phyloP scores from a whole-genome alignment of 2,797 vertebrate genomes.

The Lepilemur ruficaudatus region DNA sequence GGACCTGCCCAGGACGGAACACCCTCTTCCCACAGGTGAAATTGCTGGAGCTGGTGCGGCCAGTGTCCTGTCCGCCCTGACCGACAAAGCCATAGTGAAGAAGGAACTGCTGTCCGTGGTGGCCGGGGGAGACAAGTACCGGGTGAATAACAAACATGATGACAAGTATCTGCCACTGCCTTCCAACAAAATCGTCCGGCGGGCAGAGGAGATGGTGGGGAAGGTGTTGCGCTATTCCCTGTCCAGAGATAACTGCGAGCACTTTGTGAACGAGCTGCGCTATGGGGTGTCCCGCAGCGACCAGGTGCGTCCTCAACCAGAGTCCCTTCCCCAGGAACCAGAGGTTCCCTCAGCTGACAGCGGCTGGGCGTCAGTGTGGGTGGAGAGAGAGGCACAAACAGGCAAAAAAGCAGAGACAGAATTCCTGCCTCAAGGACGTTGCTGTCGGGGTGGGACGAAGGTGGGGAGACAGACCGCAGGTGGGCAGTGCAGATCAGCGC shows the following conservation, averaged over 20 bases:
- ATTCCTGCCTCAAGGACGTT: neutral
- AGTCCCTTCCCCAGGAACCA: neutral
- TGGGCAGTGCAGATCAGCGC: rapidly evolving
- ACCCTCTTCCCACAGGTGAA: slow-evolving; percentile 81
- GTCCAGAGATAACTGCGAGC: slow-evolving; percentile 90
- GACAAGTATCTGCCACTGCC: slow-evolving; percentile 78
- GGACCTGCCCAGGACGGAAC: neutral
- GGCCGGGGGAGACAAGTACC: slow-evolving; percentile 83
- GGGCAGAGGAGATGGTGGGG: slow-evolving; percentile 83
- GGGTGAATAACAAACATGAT: slow-evolving; percentile 90
- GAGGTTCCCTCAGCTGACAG: neutral
- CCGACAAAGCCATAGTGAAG: slow-evolving; percentile 88
- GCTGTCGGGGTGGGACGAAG: neutral
- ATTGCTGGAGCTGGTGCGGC: slow-evolving; percentile 73
- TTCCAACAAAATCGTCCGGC: slow-evolving; percentile 80
- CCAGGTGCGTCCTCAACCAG: slow-evolving; percentile 82
- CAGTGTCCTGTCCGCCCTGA: slow-evolving; percentile 89
- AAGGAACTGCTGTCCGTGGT: slow-evolving; percentile 85
- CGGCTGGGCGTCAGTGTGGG: neutral
- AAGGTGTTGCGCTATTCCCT: slow-evolving; percentile 85
- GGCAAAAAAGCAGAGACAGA: neutral
- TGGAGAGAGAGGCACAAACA: neutral
- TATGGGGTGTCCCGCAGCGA: slow-evolving; percentile 89
- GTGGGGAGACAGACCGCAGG: neutral
- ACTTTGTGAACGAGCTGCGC: slow-evolving; percentile 90